phyloP scores from a whole-genome alignment of 2,888 invertebrate genomes.

The Stegophylla sp. region DNA sequence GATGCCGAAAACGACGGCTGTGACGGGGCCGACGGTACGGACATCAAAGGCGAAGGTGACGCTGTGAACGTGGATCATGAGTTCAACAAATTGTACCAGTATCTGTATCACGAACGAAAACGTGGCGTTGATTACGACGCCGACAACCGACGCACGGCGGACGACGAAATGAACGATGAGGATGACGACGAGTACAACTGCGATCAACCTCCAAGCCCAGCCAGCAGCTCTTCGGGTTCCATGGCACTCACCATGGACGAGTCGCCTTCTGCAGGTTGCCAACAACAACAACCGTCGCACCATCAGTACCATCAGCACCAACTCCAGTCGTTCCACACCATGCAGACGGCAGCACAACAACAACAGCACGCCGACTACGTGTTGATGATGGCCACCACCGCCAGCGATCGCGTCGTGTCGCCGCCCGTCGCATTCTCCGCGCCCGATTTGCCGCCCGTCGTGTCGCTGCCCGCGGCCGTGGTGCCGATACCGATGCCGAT shows the following conservation, averaged over 20 bases:
- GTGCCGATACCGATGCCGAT: constrained; percentile 67
- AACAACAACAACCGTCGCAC: background rate
- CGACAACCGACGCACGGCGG: background rate
- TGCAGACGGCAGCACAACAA: constrained; percentile 18
- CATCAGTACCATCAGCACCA: background rate
- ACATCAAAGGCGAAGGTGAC: background rate
- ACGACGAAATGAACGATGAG: constrained; percentile 1
- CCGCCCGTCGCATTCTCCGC: background rate
- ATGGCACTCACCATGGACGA: constrained; percentile 60
- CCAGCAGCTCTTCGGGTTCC: constrained; percentile 59
- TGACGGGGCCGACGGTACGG: background rate
- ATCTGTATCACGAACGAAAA: constrained; percentile 63
- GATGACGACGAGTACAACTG: constrained; percentile 44
- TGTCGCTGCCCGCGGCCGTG: background rate
- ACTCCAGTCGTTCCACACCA: constrained; percentile 33
- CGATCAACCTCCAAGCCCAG: constrained; percentile 42
- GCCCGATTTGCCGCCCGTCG: too few relatives aligned
- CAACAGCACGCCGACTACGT: constrained; percentile 25
- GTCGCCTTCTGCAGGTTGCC: constrained; percentile 21
- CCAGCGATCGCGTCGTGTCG: background rate
- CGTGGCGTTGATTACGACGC: background rate
- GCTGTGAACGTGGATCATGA: background rate
- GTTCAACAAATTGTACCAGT: constrained; percentile 63
- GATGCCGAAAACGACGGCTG: constrained; percentile 32
- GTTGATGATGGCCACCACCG: background rate